phyloP scores from a whole-genome alignment of 2,797 vertebrate species.

The Manis pentadactyla region DNA sequence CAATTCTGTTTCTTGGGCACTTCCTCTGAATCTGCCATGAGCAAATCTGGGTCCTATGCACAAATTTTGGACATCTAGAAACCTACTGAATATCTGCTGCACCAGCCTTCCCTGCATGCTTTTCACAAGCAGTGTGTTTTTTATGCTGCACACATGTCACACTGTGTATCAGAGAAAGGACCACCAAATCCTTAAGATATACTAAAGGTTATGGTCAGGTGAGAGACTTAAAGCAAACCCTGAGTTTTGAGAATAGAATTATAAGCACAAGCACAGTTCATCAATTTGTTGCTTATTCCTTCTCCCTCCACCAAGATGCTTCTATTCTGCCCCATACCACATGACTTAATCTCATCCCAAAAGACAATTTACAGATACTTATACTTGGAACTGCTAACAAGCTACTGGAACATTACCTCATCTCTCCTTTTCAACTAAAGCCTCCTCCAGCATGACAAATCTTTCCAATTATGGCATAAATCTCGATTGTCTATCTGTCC shows the following conservation, averaged over 20 bases:
- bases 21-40: neutral
- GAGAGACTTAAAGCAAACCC: neutral
- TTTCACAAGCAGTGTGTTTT: neutral
- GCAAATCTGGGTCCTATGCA: neutral
- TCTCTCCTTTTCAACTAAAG: neutral
- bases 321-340: neutral
- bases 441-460: neutral
- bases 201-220: neutral
- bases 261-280: neutral
- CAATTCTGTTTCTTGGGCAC: neutral
- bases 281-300: neutral
- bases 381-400: neutral
- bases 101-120: neutral
- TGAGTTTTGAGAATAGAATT: neutral
- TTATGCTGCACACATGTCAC: neutral
- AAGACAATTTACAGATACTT: neutral
- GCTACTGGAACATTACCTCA: neutral
- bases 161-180: neutral
- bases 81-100: neutral
- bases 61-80: fast-evolving
- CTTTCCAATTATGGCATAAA: slow-evolving; percentile 39
- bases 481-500: neutral
- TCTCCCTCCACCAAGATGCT: neutral
- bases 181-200: neutral
- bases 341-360: neutral